Conservation (phyloP, 2,797 vertebrate species). For the Garrulus glandarius region DNA sequence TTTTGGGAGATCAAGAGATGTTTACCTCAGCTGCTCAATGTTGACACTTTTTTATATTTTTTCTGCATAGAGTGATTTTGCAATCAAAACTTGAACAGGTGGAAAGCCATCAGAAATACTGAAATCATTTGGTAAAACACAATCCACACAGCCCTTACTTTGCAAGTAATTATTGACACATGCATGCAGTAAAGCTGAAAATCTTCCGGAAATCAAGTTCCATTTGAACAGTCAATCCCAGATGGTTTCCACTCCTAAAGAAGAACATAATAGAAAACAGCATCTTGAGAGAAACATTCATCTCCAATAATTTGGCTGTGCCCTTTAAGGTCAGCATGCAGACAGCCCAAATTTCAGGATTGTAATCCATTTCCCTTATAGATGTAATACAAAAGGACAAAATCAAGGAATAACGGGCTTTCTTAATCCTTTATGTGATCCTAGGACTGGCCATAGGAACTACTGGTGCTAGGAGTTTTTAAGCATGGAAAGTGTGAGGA, state of each 20-base stretch:
- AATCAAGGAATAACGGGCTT: not conserved
- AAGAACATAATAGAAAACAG: not conserved
- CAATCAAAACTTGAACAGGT: conserved; percentile 39
- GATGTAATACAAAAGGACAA: not conserved
- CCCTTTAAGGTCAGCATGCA: not conserved
- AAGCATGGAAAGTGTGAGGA: not conserved
- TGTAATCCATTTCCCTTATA: not conserved
- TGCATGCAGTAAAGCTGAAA: not conserved
- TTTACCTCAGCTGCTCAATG: not conserved
- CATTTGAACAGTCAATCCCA: not conserved
- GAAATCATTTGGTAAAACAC: conserved; percentile 1
- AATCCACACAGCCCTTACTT: not conserved
- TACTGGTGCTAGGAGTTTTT: not conserved
- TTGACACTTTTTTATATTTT: not conserved
- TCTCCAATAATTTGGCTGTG: not conserved
- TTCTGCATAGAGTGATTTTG: conserved; percentile 16
- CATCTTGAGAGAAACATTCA: not conserved
- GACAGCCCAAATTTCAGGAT: not conserved
- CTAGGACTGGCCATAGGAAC: not conserved
- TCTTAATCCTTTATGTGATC: not conserved
- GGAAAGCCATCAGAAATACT: conserved; percentile 6
- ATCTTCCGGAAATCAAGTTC: conserved; percentile 22
- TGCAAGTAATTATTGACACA: not conserved
- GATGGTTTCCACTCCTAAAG: not conserved
- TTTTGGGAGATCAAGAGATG: conserved; percentile 13